Conservation (phyloP, 1,140 invertebrate species). For the Oreohelix idahoensis region DNA sequence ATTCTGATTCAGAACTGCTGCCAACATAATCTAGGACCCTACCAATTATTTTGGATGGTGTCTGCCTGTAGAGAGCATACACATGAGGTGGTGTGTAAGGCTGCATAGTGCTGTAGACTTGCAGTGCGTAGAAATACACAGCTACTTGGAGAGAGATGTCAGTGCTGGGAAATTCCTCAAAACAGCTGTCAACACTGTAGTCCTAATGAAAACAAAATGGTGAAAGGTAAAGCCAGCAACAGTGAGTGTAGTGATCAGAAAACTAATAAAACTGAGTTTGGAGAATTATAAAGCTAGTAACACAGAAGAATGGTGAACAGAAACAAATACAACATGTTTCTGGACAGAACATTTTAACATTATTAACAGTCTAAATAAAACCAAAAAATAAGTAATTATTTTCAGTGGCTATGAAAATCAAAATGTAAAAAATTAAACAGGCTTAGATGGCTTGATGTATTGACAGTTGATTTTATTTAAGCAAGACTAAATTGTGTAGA, state of each 20-base stretch:
- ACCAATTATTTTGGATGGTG: constrained; percentile 57
- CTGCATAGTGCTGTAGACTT: constrained; percentile 58
- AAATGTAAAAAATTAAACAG: too few relatives aligned
- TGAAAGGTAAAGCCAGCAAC: not conserved
- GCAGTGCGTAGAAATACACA: constrained; percentile 70
- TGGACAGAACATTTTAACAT: too few relatives aligned
- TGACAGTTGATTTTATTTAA: too few relatives aligned
- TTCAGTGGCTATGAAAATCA: too few relatives aligned
- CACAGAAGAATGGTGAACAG: too few relatives aligned
- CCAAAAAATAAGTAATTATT: too few relatives aligned
- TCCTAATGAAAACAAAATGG: constrained; percentile 41
- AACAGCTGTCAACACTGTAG: constrained; percentile 60
- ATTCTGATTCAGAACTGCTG: constrained; percentile 46
- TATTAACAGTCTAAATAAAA: too few relatives aligned
- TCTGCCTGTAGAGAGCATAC: constrained; percentile 54
- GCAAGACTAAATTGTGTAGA: too few relatives aligned
- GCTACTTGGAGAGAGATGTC: constrained; percentile 68
- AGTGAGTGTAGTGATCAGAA: too few relatives aligned
- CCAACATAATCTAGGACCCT: constrained; percentile 54
- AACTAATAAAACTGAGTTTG: not conserved
- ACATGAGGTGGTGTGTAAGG: constrained; percentile 46
- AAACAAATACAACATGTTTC: too few relatives aligned
- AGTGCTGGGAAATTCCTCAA: constrained; percentile 64
- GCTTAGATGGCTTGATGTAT: too few relatives aligned
- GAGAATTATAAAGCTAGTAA: not conserved